Percentiles rank a stretch among this genome's conserved stretches.
These are phyloP conservation scores for Pseudochirops cupreus DNA, from an alignment of 2,797 vertebrate species.

Conservation along the genomic window DNA sequence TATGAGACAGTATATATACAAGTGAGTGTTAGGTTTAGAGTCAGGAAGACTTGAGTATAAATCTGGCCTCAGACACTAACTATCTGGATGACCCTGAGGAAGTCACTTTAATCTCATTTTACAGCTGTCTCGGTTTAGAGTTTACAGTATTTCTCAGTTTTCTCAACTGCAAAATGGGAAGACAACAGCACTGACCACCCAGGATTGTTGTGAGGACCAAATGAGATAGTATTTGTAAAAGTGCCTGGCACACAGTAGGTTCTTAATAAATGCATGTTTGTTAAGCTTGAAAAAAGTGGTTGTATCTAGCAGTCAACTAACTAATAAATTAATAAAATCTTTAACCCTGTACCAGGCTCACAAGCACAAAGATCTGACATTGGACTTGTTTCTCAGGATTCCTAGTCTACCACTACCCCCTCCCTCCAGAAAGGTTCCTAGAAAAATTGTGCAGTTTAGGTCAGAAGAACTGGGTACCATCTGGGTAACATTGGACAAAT, in stretches of 20 bases:
- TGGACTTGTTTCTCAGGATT: neutral
- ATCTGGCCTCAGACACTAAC: neutral
- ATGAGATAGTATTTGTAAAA: neutral
- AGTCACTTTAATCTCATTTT: neutral
- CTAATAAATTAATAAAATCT: neutral
- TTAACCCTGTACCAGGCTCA: neutral
- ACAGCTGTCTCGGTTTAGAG: too few species aligned
- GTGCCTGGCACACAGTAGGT: neutral
- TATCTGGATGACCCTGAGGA: neutral
- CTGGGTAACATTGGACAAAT: neutral
- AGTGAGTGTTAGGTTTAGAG: neutral
- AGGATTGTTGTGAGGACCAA: neutral
- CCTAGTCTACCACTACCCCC: neutral
- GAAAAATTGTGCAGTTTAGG: neutral
- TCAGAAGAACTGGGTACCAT: neutral
- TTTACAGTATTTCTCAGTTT: neutral
- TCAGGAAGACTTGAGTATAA: neutral
- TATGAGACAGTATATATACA: neutral
- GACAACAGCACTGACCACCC: neutral
- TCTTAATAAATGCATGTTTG: neutral
- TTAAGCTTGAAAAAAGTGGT: neutral
- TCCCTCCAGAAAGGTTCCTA: neutral
- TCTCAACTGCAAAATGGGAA: neutral
- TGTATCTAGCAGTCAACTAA: neutral
- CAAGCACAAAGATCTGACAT: neutral